Conservation (phyloP, 2,888 invertebrate genomes). For the Koerneria pararmatus region DNA sequence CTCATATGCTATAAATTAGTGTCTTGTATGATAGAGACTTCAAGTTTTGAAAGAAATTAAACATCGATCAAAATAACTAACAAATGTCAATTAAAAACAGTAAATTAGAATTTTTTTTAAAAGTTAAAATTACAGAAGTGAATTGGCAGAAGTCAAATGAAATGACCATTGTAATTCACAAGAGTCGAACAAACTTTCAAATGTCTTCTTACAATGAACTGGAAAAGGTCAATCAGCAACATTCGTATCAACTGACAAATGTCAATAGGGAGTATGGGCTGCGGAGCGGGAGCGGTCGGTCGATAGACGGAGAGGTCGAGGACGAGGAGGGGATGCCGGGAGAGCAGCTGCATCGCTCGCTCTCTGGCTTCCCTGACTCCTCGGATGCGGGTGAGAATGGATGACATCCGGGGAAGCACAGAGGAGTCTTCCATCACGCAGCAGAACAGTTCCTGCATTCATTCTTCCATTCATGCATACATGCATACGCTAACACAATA, state of each 20-base stretch:
- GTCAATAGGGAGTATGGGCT: conserved; percentile 55
- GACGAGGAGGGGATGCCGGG: conserved; percentile 47
- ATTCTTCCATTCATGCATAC: not conserved
- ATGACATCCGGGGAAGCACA: conserved; percentile 70
- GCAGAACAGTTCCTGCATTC: conserved; percentile 69
- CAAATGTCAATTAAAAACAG: not conserved
- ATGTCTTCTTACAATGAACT: no score
- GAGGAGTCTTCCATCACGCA: conserved; percentile 71
- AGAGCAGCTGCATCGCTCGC: conserved; percentile 31
- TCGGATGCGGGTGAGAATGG: conserved; percentile 70
- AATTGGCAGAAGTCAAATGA: no score
- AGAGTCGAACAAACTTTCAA: no score
- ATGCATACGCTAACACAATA: not conserved
- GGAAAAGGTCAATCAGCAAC: no score
- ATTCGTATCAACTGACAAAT: conserved; percentile 40
- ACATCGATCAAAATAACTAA: no score
- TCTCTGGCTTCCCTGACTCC: conserved; percentile 51
- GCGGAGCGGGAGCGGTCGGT: conserved; percentile 44
- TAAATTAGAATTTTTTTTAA: not conserved
- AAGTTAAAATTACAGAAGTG: not conserved
- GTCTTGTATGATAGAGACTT: no score
- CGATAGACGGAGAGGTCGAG: conserved; percentile 53
- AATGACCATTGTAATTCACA: no score
- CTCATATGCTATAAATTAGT: no score
- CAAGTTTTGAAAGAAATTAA: no score